Evolutionary conservation across 92 coral and sea anemone genomes (phyloP), one percentile per base, ranked within the genome.

Genomic region (Scolanthus callimorphus): DNA sequence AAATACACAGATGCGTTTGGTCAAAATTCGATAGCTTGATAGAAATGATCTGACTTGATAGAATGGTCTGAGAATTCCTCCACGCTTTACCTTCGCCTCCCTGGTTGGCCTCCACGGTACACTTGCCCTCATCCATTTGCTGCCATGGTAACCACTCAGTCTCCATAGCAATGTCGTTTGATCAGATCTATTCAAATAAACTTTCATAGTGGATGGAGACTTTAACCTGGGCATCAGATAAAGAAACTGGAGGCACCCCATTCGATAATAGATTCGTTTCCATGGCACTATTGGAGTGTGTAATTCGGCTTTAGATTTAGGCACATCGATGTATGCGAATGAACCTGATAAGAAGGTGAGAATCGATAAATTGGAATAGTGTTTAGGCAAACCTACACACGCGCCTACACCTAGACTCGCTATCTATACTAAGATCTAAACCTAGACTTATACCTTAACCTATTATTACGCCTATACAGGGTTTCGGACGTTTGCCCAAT

Each of bases 131-230:
- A 59, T 57, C 84, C 84, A 77, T 15, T 49, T 29, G 54, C 47
- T 55, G 10, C 90, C 84, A 49, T 83, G 90, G 68, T 69, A 65
- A 37, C 90, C 90, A 28, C 62, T 59, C 25, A 83, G 48, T 23
- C 64, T 26, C 90, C 90, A 83, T 19, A 74, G 25, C 29, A 48
- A 37, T 27, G 20, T 26, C 3, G 59, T 24, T 1, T 46, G 54
- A 17, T 38, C 51, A 10, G 13, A 23, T 12, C 27, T 37, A 30
- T 74, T 58, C 11, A 65, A 28, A 39, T 23, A 59, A 4, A 74
- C 55, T n/a, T n/a, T n/a, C 17, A 49, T 66, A 22, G 68, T 30
- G 4, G 61, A 30, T 1, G 70, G 28, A 10, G 46, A 17, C 12
- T 22, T 46, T 10, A 21, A 37, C 27, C 17, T 26, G 4, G 77